Percentiles rank a stretch among this genome's conserved stretches.
phyloP scores from a whole-genome alignment of 2,888 invertebrate genomes.

The Caenorhabditis virilis region DNA sequence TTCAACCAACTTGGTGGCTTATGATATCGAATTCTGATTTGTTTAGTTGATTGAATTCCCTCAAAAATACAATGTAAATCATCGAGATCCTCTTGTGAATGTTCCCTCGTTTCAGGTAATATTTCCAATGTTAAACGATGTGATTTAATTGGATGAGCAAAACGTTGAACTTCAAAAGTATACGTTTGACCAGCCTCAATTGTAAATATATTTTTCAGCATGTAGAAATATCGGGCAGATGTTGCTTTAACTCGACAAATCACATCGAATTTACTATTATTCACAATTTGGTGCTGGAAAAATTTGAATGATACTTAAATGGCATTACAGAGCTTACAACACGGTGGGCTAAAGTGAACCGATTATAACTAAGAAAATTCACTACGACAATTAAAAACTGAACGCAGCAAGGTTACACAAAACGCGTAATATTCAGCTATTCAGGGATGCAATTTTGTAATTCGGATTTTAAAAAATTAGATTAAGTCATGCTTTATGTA shows the following conservation, averaged over 20 bases:
- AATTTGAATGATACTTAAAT: too few relatives aligned
- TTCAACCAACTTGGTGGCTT: neutral
- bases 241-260: neutral
- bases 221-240: neutral
- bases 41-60: neutral
- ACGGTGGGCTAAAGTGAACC: too few relatives aligned
- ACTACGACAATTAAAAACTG: too few relatives aligned
- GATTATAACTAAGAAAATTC: too few relatives aligned
- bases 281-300: neutral
- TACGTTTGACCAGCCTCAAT: too few relatives aligned
- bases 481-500: too few relatives aligned
- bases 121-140: neutral
- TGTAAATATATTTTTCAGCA: neutral
- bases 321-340: too few relatives aligned
- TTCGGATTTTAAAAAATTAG: too few relatives aligned
- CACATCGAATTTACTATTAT: neutral
- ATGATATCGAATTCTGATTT: neutral
- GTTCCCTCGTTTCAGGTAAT: neutral
- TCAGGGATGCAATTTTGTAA: too few relatives aligned
- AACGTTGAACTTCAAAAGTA: neutral
- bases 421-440: too few relatives aligned
- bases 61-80: neutral
- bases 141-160: neutral
- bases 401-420: too few relatives aligned
- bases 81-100: neutral